Conservation (phyloP, 2,888 invertebrate species). For the Agrotis clavis region DNA sequence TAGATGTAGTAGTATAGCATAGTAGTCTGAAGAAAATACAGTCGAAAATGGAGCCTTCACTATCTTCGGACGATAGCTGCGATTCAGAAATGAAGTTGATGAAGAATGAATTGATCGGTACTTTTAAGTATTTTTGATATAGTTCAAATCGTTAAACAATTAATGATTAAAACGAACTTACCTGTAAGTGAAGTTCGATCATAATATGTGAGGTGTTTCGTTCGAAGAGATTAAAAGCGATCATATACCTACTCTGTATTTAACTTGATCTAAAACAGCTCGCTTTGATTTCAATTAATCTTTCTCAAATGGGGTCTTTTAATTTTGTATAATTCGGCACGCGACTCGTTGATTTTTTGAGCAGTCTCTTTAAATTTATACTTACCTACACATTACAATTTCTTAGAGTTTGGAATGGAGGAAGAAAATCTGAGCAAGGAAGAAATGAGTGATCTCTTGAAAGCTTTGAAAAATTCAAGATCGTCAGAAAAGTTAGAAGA, state of each 20-base stretch:
- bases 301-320: not conserved
- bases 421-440: slow-evolving; percentile 87
- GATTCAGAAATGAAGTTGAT: slow-evolving; percentile 85
- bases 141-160: not conserved
- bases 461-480: slow-evolving; percentile 86
- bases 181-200: too few species aligned
- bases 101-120: slow-evolving; percentile 85
- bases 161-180: too few species aligned
- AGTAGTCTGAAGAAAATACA: slow-evolving; percentile 19
- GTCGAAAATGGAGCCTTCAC: slow-evolving; percentile 68
- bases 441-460: slow-evolving; percentile 87
- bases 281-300: not conserved
- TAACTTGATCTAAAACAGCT: not conserved
- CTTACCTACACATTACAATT: slow-evolving; percentile 10
- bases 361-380: not conserved
- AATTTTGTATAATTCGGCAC: not conserved
- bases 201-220: too few species aligned
- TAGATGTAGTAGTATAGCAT: slow-evolving; percentile 18
- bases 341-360: not conserved
- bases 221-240: too few species aligned
- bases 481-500: slow-evolving; percentile 82
- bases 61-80: slow-evolving; percentile 85
- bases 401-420: slow-evolving; percentile 85
- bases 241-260: not conserved
- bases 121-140: not conserved